phyloP scores from a whole-genome alignment of 2,888 invertebrate species.

The Phortica magna region DNA sequence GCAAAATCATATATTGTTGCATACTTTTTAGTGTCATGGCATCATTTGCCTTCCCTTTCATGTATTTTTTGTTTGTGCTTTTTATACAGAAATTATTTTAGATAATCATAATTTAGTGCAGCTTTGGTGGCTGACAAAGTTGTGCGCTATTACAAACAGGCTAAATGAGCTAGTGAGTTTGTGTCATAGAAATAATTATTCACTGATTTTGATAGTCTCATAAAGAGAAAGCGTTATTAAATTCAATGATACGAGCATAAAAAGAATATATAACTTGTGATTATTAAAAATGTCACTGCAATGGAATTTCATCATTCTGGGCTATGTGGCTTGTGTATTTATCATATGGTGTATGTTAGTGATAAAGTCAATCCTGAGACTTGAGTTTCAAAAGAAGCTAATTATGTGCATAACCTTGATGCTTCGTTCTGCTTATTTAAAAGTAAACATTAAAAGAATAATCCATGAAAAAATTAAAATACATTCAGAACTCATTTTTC shows the following conservation, averaged over 20 bases:
- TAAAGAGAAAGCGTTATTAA: not conserved
- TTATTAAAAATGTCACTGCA: too few relatives aligned
- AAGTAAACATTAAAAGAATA: too few relatives aligned
- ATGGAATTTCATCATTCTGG: too few relatives aligned
- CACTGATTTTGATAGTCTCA: not conserved
- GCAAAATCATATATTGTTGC: slow-evolving; percentile 11
- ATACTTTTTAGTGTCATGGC: not conserved
- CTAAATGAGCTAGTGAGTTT: not conserved
- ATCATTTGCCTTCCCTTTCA: too few relatives aligned
- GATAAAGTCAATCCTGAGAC: too few relatives aligned
- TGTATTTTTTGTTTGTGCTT: not conserved
- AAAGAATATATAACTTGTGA: not conserved
- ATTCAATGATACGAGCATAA: not conserved
- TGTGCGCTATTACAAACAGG: not conserved
- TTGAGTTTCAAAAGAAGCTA: too few relatives aligned
- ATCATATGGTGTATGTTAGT: too few relatives aligned
- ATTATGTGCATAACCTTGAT: too few relatives aligned
- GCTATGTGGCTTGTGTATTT: too few relatives aligned
- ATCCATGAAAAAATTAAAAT: too few relatives aligned
- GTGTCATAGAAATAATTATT: not conserved
- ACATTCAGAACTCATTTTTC: too few relatives aligned
- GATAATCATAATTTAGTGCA: not conserved
- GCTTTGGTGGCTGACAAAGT: not conserved
- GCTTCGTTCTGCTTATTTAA: too few relatives aligned
- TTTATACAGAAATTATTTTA: not conserved